Percentiles rank a stretch among this genome's conserved stretches.
phyloP scores from a whole-genome alignment of 2,797 vertebrate species.

The Antennarius maculatus region DNA sequence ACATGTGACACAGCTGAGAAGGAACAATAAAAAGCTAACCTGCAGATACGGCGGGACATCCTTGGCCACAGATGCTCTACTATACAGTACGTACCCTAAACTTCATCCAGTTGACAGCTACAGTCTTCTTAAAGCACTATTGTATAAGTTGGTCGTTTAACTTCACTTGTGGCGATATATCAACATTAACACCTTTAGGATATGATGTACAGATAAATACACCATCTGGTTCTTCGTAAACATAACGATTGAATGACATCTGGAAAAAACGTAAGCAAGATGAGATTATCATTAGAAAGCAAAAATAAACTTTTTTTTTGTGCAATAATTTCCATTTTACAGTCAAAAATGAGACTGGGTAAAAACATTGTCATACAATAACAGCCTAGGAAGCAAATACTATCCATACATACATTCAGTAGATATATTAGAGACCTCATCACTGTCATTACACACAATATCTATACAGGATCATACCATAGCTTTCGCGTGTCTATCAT shows the following conservation, averaged over 20 bases:
- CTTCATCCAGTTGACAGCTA: slow-evolving; percentile 25
- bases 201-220: slow-evolving; percentile 23
- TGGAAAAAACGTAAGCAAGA: slow-evolving; percentile 29
- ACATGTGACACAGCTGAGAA: slow-evolving; percentile 27
- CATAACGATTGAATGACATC: slow-evolving; percentile 8
- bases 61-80: slow-evolving; percentile 41
- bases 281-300: slow-evolving; percentile 36
- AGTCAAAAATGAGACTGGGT: slow-evolving; percentile 35
- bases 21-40: slow-evolving; percentile 13
- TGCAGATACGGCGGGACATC: slow-evolving; percentile 37
- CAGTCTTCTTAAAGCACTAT: slow-evolving; percentile 45
- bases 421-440: slow-evolving; percentile 47
- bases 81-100: slow-evolving; percentile 29
- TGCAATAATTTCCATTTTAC: slow-evolving; percentile 67
- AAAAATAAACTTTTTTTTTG: slow-evolving; percentile 41
- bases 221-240: slow-evolving; percentile 17
- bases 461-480: slow-evolving; percentile 39
- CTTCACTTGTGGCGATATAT: slow-evolving; percentile 18
- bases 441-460: slow-evolving; percentile 40
- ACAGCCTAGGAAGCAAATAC: slow-evolving; percentile 32
- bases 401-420: slow-evolving; percentile 69
- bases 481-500: slow-evolving; percentile 50
- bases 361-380: slow-evolving; percentile 38
- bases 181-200: slow-evolving; percentile 20
- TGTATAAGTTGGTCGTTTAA: slow-evolving; percentile 24